These are phyloP conservation scores for Eurystomus gularis DNA, from an alignment of 2,113 vertebrate species.

Conservation along the genomic window DNA sequence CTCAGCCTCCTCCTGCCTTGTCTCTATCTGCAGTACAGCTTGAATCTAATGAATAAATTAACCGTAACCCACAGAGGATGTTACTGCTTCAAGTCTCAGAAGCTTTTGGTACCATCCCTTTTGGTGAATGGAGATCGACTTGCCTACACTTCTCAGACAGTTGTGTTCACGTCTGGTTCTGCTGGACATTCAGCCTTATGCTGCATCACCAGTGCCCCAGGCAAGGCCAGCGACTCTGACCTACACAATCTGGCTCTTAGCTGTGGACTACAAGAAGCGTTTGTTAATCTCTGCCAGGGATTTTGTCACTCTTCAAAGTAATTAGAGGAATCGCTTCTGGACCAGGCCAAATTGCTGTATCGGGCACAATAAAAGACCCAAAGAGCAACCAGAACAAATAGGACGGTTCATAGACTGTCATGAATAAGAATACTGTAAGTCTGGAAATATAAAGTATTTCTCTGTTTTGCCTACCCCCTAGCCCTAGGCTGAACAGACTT, in stretches of 20 bases:
- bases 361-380: not conserved
- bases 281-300: not conserved
- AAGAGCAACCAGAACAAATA: constrained; percentile 34
- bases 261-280: not conserved
- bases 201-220: not conserved
- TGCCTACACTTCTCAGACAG: accelerated
- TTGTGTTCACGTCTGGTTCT: not conserved
- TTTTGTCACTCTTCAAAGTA: constrained; percentile 11
- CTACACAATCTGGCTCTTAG: not conserved
- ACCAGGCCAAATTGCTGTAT: not conserved
- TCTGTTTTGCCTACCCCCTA: constrained; percentile 9
- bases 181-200: not conserved
- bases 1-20: too few relatives aligned
- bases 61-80: not conserved
- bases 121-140: not conserved
- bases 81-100: not conserved
- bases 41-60: not conserved
- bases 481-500: constrained; percentile 20
- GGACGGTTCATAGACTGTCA: not conserved
- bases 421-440: constrained; percentile 39
- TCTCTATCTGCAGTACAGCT: not conserved
- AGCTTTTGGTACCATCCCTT: not conserved
- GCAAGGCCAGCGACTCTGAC: not conserved
- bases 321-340: constrained; percentile 27
- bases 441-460: constrained; percentile 38